Evolutionary conservation across 2,888 invertebrate genomes (phyloP), one percentile per base, ranked within the genome.

Genomic region (Cosmia pyralina): DNA sequence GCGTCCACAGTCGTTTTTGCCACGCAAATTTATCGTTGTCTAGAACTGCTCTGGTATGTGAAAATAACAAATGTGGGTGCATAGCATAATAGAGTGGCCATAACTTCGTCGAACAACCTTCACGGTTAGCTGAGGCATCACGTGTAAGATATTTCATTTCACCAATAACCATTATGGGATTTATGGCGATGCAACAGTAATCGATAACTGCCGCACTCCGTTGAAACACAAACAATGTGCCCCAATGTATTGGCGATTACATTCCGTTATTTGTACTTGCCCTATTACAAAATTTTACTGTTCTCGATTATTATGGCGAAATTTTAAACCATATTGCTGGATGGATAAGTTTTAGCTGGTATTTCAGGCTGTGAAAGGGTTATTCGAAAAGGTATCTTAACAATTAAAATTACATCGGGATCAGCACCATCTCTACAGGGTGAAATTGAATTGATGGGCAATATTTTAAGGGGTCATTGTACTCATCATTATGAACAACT

Each of bases 101-200:
- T 77, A 81, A 77, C 72, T 71, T 67, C 58, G 65, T 71, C 52
- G 55, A 77, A 66, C 74, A 85, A 77, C 87, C 87, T 87, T 85
- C 84, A 77, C 77, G 84, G 83, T 79, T 66, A 77, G 72, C 68
- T 75, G 80, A 83, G 79, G 79, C 78, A 86, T 90, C 88, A 87
- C 82, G 86, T 87, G 90, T 84, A 82, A 82, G 86, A 88, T 87
- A 86, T 88, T 88, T 90, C 89, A 90, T 89, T 88, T 88, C 85
- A 80, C 85, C 90, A 89, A 91, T 90, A 90, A 91, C 89, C 87
- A 88, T 91, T 90, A 89, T 79, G 83, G 82, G 80, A 84, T 91
- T 92, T 91, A 91, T 88, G 84, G 83, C 89, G 86, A 88, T 88
- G 89, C 86, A 88, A 88, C 88, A 82, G 85, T 89, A 89, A 90